A percentile compares a stretch with the other conserved stretches of the same genome.
Evolutionary conservation across 2,888 invertebrate genomes (phyloP).

Genomic region (Salpingus planirostris): DNA sequence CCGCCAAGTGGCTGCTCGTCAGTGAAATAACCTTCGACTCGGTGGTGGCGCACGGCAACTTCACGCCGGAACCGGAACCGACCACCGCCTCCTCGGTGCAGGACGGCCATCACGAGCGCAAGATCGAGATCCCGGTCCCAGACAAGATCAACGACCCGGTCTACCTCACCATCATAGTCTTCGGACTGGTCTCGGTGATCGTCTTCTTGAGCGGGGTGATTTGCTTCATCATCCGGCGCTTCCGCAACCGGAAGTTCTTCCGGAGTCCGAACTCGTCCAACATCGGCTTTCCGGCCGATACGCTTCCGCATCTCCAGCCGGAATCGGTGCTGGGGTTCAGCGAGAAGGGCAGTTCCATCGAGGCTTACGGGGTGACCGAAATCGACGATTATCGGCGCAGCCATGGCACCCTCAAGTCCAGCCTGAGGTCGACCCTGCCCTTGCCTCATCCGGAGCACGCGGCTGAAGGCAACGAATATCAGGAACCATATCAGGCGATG

Average conservation of each 20-base stretch:
- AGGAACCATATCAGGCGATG: slow-evolving; percentile 70
- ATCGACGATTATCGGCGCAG: slow-evolving; percentile 52
- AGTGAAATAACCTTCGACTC: slow-evolving; percentile 85
- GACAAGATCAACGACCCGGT: slow-evolving; percentile 62
- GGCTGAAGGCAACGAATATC: slow-evolving; percentile 57
- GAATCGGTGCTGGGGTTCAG: slow-evolving; percentile 44
- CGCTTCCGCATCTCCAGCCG: slow-evolving; percentile 40
- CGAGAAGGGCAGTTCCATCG: slow-evolving; percentile 43
- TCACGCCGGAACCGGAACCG: slow-evolving; percentile 58
- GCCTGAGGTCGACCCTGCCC: slow-evolving; percentile 45
- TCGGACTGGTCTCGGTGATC: slow-evolving; percentile 61
- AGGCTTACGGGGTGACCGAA: slow-evolving; percentile 50
- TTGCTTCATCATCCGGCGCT: slow-evolving; percentile 59
- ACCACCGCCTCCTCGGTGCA: slow-evolving; percentile 43
- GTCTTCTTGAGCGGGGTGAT: slow-evolving; percentile 64
- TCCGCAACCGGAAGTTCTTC: slow-evolving; percentile 63
- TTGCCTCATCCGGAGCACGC: slow-evolving; percentile 50
- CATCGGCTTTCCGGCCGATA: slow-evolving; percentile 41
- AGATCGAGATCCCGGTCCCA: slow-evolving; percentile 54
- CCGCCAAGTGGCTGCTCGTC: slow-evolving; percentile 80
- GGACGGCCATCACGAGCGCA: slow-evolving; percentile 40
- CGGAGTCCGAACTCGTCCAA: slow-evolving; percentile 60
- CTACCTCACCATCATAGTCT: slow-evolving; percentile 68
- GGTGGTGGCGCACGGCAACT: slow-evolving; percentile 64
- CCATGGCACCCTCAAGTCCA: slow-evolving; percentile 44